Percentiles rank a stretch among this genome's conserved stretches.
phyloP scores from a whole-genome alignment of 2,797 vertebrate species.

The Lagocephalus sceleratus region DNA sequence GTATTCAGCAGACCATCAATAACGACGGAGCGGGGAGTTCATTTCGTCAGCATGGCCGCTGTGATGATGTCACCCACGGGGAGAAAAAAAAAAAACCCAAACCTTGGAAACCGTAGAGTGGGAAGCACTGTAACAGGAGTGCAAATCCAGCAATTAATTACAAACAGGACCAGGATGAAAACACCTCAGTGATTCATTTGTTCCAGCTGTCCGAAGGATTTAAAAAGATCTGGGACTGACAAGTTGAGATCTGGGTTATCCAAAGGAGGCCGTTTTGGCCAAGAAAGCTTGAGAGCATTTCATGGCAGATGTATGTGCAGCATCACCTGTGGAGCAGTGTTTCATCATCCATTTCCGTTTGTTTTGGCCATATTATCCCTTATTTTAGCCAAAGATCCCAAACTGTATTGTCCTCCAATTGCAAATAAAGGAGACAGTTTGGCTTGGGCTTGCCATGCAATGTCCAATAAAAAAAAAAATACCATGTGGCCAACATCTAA shows the following conservation, averaged over 20 bases:
- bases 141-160: conserved; percentile 34
- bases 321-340: conserved; percentile 19
- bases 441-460: conserved; percentile 17
- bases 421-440: conserved; percentile 19
- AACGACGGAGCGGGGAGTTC: conserved; percentile 12
- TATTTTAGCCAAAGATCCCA: neutral
- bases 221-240: conserved; percentile 30
- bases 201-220: conserved; percentile 5
- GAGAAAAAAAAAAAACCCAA: conserved; percentile 11
- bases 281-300: conserved; percentile 19
- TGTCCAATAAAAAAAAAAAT: conserved; percentile 41
- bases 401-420: conserved; percentile 11
- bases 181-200: conserved; percentile 8
- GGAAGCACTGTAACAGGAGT: conserved; percentile 10
- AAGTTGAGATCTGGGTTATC: conserved; percentile 17
- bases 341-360: neutral
- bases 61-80: conserved; percentile 35
- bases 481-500: conserved; percentile 36
- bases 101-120: conserved; percentile 11
- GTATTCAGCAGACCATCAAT: conserved; percentile 56
- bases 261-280: conserved; percentile 1
- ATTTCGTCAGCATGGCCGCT: conserved; percentile 27
- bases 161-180: conserved; percentile 20
- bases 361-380: too few relatives aligned
- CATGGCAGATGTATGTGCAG: conserved; percentile 20